Percentiles rank a stretch among this genome's conserved stretches.
phyloP scores from a whole-genome alignment of 2,113 vertebrate genomes.

The Anseranas semipalmata region DNA sequence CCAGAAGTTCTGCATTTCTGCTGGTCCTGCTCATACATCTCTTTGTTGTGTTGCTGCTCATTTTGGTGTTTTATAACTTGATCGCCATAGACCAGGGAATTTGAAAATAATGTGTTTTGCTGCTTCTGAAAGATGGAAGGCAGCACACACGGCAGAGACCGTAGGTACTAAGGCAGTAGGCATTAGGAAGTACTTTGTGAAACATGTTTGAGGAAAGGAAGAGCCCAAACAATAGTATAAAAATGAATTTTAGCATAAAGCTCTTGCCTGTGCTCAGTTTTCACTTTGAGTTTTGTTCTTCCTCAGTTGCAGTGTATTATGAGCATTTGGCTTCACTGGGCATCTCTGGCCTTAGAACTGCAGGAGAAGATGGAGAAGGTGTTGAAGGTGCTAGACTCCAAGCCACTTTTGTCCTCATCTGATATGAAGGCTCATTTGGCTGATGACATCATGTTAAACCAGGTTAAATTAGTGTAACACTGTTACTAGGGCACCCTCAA shows the following conservation, averaged over 20 bases:
- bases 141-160: background rate
- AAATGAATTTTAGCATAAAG: background rate
- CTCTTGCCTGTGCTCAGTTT: background rate
- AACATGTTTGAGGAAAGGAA: background rate
- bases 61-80: background rate
- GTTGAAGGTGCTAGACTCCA: background rate
- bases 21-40: background rate
- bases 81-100: background rate
- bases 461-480: background rate
- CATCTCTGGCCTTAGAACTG: background rate
- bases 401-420: background rate
- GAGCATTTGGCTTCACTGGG: background rate
- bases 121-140: background rate
- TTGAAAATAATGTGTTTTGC: background rate
- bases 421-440: background rate
- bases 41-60: background rate
- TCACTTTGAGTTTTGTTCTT: background rate
- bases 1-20: background rate
- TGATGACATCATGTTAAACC: background rate
- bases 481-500: background rate
- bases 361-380: background rate
- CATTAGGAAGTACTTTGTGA: background rate
- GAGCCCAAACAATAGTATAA: background rate
- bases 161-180: background rate
- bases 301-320: background rate